Percentiles rank a stretch among this genome's conserved stretches.
Conservation (phyloP, 2,888 invertebrate genomes). For the Drosophila flavopinicola region DNA sequence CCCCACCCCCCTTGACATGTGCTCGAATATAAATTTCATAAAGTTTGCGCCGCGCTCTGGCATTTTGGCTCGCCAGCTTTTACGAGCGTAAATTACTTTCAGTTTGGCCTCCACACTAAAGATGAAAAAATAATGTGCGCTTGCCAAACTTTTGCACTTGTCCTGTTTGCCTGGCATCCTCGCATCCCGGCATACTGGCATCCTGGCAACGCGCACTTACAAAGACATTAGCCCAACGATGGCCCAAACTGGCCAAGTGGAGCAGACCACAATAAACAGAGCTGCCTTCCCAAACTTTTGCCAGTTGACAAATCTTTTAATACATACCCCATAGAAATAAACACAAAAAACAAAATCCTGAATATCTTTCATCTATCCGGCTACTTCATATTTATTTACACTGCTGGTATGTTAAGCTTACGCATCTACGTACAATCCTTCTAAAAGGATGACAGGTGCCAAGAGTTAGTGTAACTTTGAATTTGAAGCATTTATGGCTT, state of each 20-base stretch:
- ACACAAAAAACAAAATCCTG: conserved; percentile 34
- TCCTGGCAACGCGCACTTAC: conserved; percentile 61
- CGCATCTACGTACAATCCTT: no score
- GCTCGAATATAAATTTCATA: conserved; percentile 79
- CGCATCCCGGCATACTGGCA: conserved; percentile 17
- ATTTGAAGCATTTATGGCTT: no score
- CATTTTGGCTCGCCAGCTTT: conserved; percentile 69
- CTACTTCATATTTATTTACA: conserved; percentile 25
- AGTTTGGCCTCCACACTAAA: conserved; percentile 80
- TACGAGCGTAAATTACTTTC: conserved; percentile 82
- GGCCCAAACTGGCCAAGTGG: conserved; percentile 50
- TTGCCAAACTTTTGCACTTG: conserved; percentile 79
- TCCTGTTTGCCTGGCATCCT: conserved; percentile 39
- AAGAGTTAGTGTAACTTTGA: no score
- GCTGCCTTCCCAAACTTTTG: conserved; percentile 59
- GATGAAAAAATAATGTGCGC: conserved; percentile 82
- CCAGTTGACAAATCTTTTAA: conserved; percentile 78
- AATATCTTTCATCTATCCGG: conserved; percentile 6
- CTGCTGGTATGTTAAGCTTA: no score
- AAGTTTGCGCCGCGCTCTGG: conserved; percentile 68
- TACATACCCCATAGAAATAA: conserved; percentile 34
- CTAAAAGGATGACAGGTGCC: no score
- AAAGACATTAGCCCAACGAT: conserved; percentile 73
- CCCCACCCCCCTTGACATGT: conserved; percentile 28
- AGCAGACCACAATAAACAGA: conserved; percentile 31